Evolutionary conservation across 2,113 vertebrate species (phyloP), one percentile per base, ranked within the genome.

Genomic region (Menura novaehollandiae): DNA sequence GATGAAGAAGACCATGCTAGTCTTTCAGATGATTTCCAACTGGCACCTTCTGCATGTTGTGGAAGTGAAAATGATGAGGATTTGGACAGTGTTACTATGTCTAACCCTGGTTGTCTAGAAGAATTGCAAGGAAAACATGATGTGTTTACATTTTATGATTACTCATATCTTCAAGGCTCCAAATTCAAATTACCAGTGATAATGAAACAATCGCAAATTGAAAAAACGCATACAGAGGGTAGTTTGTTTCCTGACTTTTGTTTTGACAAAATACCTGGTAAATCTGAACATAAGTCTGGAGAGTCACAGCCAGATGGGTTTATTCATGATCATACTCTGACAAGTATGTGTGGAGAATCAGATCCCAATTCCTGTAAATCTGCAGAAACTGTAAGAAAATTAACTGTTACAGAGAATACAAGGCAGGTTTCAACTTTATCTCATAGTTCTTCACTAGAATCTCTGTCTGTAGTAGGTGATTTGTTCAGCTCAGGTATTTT

Each of bases 381-480:
- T 76, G 33, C 79, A 44, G 97, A 98, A 81, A 91, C 83, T 55
- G 68, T 97, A 76, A 98, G 95, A 94, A 94, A 97, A 75, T 79
- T 97, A 64, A 68, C 71, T 75, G 41, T 83, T 52, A 79, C 93
- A 67, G 96, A 97, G 73, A 97, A 89, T 73, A 81, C 91, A 87
- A 97, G 92, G 67, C 97, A 96, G 53, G 73, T 96, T 80, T 89
- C 97, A 14, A 67, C 97, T 47, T 81, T 98, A 62, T 99, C 99
- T 81, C 98, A 91, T 62, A 98, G 98, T 74, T 99, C 99, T 51
- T 99, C 99, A 32, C 91, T 99, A 73, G 99, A 99, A 95, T 99
- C 99, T 19, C 98, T 99, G 39, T 99, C 98, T 81, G 97, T 98
- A 49, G 97, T 98, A n/a, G 98, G 98, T 69, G 99, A 99, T 84